Conservation (phyloP, 2,113 vertebrate species). For the Cyprinodon brontotheroides region DNA sequence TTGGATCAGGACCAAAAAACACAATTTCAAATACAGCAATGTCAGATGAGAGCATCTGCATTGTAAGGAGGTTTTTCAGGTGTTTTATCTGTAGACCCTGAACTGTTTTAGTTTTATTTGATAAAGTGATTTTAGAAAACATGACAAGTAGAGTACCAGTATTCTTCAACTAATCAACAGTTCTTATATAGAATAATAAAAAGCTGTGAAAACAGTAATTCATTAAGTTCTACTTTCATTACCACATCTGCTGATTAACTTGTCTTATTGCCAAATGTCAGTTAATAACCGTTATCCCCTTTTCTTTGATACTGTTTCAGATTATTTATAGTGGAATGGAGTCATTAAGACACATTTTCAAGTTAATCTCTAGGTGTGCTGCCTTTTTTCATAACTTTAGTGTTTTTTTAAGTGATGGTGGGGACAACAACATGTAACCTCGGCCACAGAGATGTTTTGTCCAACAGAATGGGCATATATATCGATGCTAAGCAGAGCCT, state of each 20-base stretch:
- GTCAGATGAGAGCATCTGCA: not conserved
- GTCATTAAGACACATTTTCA: not conserved
- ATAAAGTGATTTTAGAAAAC: not conserved
- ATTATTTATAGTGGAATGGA: not conserved
- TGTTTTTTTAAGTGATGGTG: not conserved
- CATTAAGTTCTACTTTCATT: too few species aligned
- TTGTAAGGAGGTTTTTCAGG: not conserved
- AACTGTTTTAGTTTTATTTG: not conserved
- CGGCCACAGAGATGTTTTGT: not conserved
- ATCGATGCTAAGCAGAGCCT: not conserved
- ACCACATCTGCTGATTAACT: too few species aligned
- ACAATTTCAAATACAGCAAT: not conserved
- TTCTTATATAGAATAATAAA: too few species aligned
- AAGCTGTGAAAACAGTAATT: too few species aligned
- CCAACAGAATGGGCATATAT: not conserved
- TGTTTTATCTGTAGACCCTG: not conserved
- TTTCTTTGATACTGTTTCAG: not conserved
- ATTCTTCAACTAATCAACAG: too few species aligned
- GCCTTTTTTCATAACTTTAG: constrained; percentile 20
- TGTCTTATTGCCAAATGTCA: not conserved
- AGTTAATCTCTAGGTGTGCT: constrained; percentile 7
- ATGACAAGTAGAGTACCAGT: too few species aligned
- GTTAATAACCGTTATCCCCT: not conserved
- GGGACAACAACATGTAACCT: not conserved
- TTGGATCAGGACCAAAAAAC: not conserved